phyloP scores from a whole-genome alignment of 2,888 invertebrate genomes.

The Stenichneumon culpator region DNA sequence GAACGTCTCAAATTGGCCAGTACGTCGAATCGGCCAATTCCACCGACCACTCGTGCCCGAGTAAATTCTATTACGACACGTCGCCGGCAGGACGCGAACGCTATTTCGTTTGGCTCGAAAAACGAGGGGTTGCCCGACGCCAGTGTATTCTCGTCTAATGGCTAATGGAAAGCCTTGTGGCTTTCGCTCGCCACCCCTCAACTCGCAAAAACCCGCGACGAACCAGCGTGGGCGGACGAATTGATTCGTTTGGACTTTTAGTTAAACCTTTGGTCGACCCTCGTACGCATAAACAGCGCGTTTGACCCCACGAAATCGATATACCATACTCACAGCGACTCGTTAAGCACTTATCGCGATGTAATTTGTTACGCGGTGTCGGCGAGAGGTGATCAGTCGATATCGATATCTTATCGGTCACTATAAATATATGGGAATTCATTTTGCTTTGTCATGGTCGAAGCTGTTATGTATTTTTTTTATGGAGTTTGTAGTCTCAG shows the following conservation, averaged over 20 bases:
- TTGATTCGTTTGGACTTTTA: conserved; percentile 71
- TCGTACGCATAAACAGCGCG: conserved; percentile 1
- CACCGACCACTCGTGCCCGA: conserved; percentile 31
- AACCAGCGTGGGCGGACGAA: conserved; percentile 37
- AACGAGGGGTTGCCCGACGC: conserved; percentile 33
- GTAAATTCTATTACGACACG: conserved; percentile 49
- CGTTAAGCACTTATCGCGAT: not conserved
- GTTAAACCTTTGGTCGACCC: conserved; percentile 70
- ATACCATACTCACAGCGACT: not conserved
- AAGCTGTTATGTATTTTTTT: too few relatives aligned
- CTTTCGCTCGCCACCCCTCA: conserved; percentile 59
- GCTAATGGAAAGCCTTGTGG: conserved; percentile 74
- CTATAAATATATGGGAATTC: not conserved
- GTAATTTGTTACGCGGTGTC: not conserved
- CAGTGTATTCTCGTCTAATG: conserved; percentile 66
- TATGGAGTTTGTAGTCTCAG: too few relatives aligned
- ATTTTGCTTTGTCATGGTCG: too few relatives aligned
- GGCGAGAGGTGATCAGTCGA: not conserved
- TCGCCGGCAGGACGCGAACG: conserved; percentile 30
- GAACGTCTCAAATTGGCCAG: conserved; percentile 36
- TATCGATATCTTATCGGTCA: not conserved
- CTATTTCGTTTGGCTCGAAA: conserved; percentile 28
- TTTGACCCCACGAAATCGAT: conserved; percentile 13
- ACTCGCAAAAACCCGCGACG: conserved; percentile 22
- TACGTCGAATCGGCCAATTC: conserved; percentile 43